phyloP scores from a whole-genome alignment of 2,113 vertebrate genomes.

The Scytalopus superciliaris region DNA sequence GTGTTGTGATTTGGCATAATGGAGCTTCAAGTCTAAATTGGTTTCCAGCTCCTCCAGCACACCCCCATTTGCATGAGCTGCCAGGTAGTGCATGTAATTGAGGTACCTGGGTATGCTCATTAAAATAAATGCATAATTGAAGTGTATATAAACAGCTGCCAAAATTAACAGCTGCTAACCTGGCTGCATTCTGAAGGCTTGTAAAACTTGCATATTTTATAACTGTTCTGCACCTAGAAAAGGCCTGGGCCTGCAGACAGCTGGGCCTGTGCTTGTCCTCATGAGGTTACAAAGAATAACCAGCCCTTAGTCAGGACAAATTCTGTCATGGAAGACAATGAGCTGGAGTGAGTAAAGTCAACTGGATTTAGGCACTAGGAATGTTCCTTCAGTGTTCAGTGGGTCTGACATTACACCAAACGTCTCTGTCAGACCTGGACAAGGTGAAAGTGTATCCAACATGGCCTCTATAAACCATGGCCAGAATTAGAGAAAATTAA shows the following conservation, averaged over 20 bases:
- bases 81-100: slow-evolving; percentile 3
- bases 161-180: background rate
- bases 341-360: background rate
- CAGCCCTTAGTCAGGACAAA: background rate
- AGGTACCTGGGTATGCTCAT: slow-evolving; percentile 28
- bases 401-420: background rate
- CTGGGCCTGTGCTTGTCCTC: background rate
- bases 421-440: background rate
- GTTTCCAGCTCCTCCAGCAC: background rate
- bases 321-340: background rate
- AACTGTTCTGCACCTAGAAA: background rate
- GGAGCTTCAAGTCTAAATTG: background rate
- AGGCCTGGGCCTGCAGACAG: background rate
- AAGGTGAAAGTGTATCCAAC: background rate
- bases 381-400: background rate
- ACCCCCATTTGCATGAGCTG: background rate
- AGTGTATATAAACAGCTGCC: background rate
- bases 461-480: background rate
- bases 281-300: background rate
- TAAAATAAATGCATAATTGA: slow-evolving; percentile 43
- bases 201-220: slow-evolving; percentile 32
- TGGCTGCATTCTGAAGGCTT: background rate
- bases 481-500: background rate
- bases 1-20: background rate
- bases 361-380: slow-evolving; percentile 45